Evolutionary conservation across 2,888 invertebrate species (phyloP).

Genomic region (Polia nebulosa): DNA sequence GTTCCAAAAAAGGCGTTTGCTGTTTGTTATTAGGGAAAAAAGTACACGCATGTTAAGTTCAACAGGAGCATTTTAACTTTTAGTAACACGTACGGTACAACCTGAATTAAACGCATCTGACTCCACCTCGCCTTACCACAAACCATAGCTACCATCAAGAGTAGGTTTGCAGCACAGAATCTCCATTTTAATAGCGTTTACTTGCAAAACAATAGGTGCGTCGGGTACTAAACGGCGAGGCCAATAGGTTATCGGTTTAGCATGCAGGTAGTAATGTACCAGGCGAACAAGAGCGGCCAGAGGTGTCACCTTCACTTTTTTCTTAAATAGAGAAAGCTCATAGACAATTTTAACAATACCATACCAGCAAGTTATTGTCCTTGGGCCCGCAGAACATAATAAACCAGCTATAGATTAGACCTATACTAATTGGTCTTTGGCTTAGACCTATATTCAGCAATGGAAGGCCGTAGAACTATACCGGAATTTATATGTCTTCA

Average conservation of each 20-base stretch:
- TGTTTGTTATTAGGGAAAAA: background rate
- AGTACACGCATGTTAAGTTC: too few species aligned
- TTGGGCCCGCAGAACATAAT: too few species aligned
- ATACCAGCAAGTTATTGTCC: too few species aligned
- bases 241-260: slow-evolving; percentile 73
- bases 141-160: slow-evolving; percentile 37
- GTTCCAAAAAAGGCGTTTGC: background rate
- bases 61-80: background rate
- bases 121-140: slow-evolving; percentile 19
- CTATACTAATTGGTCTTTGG: too few species aligned
- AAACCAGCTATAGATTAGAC: too few species aligned
- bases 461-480: too few species aligned
- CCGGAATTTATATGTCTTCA: too few species aligned
- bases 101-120: slow-evolving; percentile 9
- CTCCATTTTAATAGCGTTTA: slow-evolving; percentile 56
- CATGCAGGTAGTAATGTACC: slow-evolving; percentile 59
- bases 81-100: background rate
- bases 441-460: too few species aligned
- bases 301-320: slow-evolving; percentile 61
- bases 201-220: slow-evolving; percentile 57
- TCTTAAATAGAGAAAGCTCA: slow-evolving; percentile 25
- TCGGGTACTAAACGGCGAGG: slow-evolving; percentile 59
- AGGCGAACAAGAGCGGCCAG: slow-evolving; percentile 50
- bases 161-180: slow-evolving; percentile 61
- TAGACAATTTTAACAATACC: too few species aligned